Evolutionary conservation across 2,888 invertebrate genomes (phyloP).

Genomic region (Chouioia cunea): DNA sequence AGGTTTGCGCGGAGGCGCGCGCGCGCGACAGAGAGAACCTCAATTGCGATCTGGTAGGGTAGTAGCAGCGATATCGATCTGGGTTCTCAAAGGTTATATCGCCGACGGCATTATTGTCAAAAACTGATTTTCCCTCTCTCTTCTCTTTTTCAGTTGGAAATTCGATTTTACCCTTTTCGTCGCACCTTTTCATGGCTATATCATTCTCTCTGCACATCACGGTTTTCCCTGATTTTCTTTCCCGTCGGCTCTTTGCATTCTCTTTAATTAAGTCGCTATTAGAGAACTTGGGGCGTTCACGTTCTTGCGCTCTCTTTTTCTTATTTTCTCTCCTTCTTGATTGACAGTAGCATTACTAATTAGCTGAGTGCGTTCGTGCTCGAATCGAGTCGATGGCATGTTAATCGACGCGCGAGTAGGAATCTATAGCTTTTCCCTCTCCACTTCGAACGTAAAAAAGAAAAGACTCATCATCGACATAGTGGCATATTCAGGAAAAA

Average conservation of each 20-base stretch:
- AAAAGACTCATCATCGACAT: too few species aligned
- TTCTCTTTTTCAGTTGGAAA: not conserved
- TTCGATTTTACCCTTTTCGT: constrained; percentile 25
- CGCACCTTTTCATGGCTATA: constrained; percentile 2
- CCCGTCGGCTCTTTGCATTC: too few species aligned
- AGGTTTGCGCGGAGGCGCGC: not conserved
- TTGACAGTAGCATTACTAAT: too few species aligned
- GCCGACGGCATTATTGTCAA: constrained; percentile 15
- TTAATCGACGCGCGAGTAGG: too few species aligned
- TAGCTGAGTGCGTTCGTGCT: too few species aligned
- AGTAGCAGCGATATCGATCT: not conserved
- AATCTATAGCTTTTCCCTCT: too few species aligned
- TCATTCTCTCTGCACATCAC: constrained; percentile 13
- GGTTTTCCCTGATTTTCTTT: not conserved
- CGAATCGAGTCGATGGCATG: too few species aligned
- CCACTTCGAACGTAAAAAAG: too few species aligned
- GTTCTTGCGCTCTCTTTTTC: not conserved
- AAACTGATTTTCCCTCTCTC: not conserved
- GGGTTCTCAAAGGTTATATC: constrained; percentile 22
- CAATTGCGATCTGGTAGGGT: too few species aligned
- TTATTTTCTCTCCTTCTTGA: not conserved
- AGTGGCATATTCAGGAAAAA: too few species aligned
- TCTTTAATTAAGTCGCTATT: too few species aligned
- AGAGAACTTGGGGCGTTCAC: not conserved
- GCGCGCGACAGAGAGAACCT: not conserved